phyloP scores from a whole-genome alignment of 2,113 vertebrate species.

The Miniopterus natalensis region DNA sequence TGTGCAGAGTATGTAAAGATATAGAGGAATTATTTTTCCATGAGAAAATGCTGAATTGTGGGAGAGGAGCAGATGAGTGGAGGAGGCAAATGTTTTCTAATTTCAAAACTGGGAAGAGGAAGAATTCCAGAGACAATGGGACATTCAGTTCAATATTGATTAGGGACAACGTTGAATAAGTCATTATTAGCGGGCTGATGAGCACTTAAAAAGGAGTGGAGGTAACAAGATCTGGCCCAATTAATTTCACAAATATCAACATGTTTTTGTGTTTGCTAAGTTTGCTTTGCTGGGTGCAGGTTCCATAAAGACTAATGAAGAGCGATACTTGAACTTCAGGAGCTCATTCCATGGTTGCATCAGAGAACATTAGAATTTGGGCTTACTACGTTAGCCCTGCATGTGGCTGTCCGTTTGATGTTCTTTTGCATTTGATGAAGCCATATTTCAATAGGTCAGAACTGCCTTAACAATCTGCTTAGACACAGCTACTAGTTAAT shows the following conservation, averaged over 20 bases:
- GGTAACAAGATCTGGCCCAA: background rate
- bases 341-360: background rate
- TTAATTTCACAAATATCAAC: background rate
- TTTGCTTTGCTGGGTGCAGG: background rate
- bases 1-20: background rate
- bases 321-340: no score
- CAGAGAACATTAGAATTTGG: background rate
- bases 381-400: background rate
- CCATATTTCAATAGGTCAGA: background rate
- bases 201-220: rapidly evolving
- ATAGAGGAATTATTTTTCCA: background rate
- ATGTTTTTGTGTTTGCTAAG: background rate
- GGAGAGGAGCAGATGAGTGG: background rate
- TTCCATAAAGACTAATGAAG: background rate
- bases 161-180: background rate
- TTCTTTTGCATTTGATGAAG: background rate
- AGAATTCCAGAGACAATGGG: background rate
- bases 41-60: background rate
- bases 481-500: background rate
- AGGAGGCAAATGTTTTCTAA: constrained; percentile 1
- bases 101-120: constrained; percentile 43
- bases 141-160: background rate
- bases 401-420: background rate
- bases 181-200: background rate
- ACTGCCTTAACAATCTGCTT: background rate